Conservation (phyloP, 2,113 vertebrate genomes). For the Mionectes macconnelli region DNA sequence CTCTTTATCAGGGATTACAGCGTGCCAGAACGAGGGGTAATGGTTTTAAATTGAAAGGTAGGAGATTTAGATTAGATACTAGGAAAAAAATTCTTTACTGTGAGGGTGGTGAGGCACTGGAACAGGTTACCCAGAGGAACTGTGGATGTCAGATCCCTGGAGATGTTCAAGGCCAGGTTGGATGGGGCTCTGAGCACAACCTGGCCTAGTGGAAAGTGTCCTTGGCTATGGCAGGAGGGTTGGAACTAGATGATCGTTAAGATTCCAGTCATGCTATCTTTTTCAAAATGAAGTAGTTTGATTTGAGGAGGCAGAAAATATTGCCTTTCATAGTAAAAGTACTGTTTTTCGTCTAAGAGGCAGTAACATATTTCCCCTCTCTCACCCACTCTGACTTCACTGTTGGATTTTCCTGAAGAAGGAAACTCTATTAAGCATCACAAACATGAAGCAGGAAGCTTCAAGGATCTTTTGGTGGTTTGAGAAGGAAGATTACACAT, state of each 20-base stretch:
- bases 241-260: background rate
- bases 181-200: background rate
- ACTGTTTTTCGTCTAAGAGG: background rate
- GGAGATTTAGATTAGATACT: background rate
- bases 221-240: background rate
- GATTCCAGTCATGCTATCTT: background rate
- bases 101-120: background rate
- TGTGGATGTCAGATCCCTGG: background rate
- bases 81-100: background rate
- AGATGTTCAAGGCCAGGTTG: background rate
- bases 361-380: background rate
- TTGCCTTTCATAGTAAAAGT: background rate
- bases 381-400: background rate
- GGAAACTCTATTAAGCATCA: background rate
- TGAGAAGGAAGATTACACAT: background rate
- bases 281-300: background rate
- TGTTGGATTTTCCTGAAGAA: background rate
- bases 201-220: background rate
- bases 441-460: background rate
- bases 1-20: background rate
- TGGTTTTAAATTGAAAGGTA: background rate
- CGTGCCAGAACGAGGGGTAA: background rate
- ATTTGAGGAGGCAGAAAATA: background rate
- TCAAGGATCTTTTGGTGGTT: background rate
- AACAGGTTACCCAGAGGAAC: background rate